Evolutionary conservation across 2,797 vertebrate genomes (phyloP).

Genomic region (Lacerta viridis): DNA sequence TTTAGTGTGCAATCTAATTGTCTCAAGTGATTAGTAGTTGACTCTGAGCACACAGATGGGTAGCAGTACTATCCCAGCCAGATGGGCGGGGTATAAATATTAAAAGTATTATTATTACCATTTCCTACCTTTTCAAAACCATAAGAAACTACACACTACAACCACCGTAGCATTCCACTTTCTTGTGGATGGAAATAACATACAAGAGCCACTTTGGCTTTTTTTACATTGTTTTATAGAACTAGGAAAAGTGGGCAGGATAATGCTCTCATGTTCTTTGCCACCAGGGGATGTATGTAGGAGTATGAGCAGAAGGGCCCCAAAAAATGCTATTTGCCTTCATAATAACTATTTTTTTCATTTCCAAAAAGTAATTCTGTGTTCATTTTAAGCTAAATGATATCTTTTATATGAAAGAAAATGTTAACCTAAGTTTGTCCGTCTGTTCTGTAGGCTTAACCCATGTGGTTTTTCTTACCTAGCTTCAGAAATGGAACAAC

Average conservation of each 20-base stretch:
- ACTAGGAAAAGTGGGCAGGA: not conserved
- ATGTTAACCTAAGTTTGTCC: not conserved
- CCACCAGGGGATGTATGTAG: not conserved
- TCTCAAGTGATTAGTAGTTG: not conserved
- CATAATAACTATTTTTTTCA: not conserved
- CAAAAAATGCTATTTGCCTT: not conserved
- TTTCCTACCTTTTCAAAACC: not conserved
- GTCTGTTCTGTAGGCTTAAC: not conserved
- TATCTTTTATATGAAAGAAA: not conserved
- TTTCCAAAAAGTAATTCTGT: not conserved
- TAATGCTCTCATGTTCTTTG: not conserved
- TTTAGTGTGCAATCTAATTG: not conserved
- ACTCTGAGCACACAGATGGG: not conserved
- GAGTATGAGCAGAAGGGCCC: not conserved
- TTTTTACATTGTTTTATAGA: not conserved
- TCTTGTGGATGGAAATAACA: not conserved
- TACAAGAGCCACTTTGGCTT: too few species aligned
- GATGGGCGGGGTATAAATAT: too few species aligned
- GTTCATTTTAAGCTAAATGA: not conserved
- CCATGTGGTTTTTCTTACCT: not conserved
- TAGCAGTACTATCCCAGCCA: too few species aligned
- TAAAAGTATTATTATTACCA: not conserved
- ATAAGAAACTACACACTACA: not conserved
- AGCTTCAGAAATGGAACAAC: constrained; percentile 97
- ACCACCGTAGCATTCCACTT: not conserved